Percentiles rank a stretch among this genome's conserved stretches.
phyloP scores from a whole-genome alignment of 2,888 invertebrate species.

The Lochmaea crataegi region DNA sequence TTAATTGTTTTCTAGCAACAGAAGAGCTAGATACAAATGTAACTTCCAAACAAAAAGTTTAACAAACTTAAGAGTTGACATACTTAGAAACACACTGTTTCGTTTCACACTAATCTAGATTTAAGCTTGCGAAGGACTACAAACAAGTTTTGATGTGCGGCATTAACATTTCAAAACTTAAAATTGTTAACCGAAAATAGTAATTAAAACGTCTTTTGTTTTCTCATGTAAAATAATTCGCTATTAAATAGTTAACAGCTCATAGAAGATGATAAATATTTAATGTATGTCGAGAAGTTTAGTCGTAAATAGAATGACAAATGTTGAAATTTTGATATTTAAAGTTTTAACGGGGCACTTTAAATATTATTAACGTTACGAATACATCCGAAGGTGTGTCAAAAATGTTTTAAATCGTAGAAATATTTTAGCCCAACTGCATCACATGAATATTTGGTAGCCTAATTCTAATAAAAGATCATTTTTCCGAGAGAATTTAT shows the following conservation, averaged over 20 bases:
- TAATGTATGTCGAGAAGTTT: not conserved
- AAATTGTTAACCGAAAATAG: conserved; percentile 22
- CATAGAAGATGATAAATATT: not conserved
- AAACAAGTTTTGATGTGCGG: conserved; percentile 17
- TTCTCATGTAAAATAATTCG: not conserved
- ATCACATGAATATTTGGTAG: no score
- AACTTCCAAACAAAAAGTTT: not conserved
- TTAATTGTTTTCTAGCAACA: no score
- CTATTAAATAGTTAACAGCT: no score
- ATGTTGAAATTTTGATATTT: not conserved
- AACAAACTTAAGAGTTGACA: conserved; percentile 15
- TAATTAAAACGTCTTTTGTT: conserved; percentile 3
- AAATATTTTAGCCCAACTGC: no score
- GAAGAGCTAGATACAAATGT: no score
- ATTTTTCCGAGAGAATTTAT: no score
- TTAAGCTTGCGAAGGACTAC: conserved; percentile 17
- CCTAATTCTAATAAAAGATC: no score
- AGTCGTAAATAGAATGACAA: not conserved
- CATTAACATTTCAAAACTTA: conserved; percentile 15
- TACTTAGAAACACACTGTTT: no score
- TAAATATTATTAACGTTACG: no score
- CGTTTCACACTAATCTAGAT: conserved; percentile 28
- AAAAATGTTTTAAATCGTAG: no score
- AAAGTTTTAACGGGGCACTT: not conserved
- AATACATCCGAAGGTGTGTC: no score